These are phyloP conservation scores for Deroptyus accipitrinus DNA, from an alignment of 2,113 vertebrate genomes.

Conservation along the genomic window DNA sequence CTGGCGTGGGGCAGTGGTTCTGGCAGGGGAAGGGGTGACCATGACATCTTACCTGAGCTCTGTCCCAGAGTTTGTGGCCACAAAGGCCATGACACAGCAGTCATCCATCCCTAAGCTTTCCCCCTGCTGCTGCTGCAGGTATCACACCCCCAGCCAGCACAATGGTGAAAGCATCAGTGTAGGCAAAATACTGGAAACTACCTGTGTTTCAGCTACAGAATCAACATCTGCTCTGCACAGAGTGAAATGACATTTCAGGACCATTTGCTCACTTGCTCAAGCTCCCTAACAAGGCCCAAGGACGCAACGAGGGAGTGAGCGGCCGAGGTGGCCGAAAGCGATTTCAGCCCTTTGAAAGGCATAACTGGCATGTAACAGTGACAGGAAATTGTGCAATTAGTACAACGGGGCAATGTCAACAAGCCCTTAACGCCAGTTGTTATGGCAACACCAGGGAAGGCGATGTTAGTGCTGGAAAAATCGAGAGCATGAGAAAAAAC, in stretches of 20 bases:
- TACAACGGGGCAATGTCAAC: constrained; percentile 71
- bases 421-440: constrained; percentile 70
- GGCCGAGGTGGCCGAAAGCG: constrained; percentile 48
- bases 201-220: not conserved
- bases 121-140: not conserved
- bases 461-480: constrained; percentile 38
- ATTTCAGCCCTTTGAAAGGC: constrained; percentile 66
- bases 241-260: constrained; percentile 46
- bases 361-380: constrained; percentile 61
- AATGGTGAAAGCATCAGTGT: not conserved
- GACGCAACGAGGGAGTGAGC: constrained; percentile 12
- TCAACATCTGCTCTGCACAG: not conserved
- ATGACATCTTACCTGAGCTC: rapidly evolving
- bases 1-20: not conserved
- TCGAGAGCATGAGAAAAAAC: constrained; percentile 13
- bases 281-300: constrained; percentile 56
- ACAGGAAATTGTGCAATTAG: constrained; percentile 74
- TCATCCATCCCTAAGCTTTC: not conserved
- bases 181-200: not conserved
- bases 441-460: constrained; percentile 69
- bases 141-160: not conserved
- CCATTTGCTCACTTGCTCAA: constrained; percentile 12
- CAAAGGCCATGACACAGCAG: not conserved
- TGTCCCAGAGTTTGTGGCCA: rapidly evolving
- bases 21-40: not conserved